Evolutionary conservation across 1,140 invertebrate species (phyloP).

Genomic region (Drosophila pruinosa): DNA sequence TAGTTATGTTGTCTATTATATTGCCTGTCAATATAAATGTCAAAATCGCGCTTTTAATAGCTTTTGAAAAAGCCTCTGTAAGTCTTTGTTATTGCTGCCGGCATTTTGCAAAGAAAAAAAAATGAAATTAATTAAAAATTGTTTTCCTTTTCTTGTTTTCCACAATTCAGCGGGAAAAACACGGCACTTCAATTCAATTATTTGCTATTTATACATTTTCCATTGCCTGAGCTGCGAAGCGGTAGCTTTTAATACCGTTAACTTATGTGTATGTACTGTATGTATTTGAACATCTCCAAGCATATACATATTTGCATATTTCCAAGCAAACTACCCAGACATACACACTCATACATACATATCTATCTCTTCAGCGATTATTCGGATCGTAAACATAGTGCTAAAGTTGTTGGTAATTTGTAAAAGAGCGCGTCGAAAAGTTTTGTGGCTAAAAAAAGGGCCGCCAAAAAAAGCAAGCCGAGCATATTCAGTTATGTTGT

Average conservation of each 20-base stretch:
- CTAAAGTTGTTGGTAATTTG: constrained; percentile 82
- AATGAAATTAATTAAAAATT: constrained; percentile 67
- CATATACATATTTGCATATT: background rate
- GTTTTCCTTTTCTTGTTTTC: constrained; percentile 1
- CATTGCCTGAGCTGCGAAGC: constrained; percentile 36
- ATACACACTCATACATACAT: background rate
- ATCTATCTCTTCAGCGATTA: constrained; percentile 48
- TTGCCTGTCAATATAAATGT: constrained; percentile 82
- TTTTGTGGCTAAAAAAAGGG: constrained; percentile 49
- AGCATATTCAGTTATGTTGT: constrained; percentile 73
- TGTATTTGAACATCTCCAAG: background rate
- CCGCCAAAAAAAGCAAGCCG: constrained; percentile 20
- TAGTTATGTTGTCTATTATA: constrained; percentile 81
- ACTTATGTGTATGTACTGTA: too few species aligned
- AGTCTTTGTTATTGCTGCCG: constrained; percentile 41
- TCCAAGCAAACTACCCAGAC: constrained; percentile 27
- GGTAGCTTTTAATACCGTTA: too few species aligned
- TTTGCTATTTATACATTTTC: constrained; percentile 2
- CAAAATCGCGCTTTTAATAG: constrained; percentile 69
- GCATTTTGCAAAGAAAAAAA: constrained; percentile 18
- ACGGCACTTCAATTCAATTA: constrained; percentile 64
- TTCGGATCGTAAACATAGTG: constrained; percentile 69
- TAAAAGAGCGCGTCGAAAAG: constrained; percentile 82
- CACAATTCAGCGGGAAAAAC: constrained; percentile 1
- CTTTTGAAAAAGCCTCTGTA: constrained; percentile 56